Percentiles rank a stretch among this genome's conserved stretches.
phyloP scores from a whole-genome alignment of 1,140 invertebrate species.

The Aphis gossypii region DNA sequence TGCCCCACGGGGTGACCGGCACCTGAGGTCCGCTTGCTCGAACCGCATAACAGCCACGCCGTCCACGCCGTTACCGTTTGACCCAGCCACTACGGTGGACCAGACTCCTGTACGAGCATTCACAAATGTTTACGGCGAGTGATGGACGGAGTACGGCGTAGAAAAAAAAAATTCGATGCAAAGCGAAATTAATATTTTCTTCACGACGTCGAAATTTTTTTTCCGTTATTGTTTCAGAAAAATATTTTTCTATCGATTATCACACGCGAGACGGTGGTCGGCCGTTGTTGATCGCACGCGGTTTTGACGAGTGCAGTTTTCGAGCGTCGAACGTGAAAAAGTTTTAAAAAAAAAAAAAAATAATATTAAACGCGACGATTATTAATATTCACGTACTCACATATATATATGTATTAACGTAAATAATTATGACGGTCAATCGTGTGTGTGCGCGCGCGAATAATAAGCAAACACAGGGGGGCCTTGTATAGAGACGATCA shows the following conservation, averaged over 20 bases:
- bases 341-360: not conserved
- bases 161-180: not conserved
- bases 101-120: constrained; percentile 55
- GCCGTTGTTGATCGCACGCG: not conserved
- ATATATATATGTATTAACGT: not conserved
- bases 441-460: not conserved
- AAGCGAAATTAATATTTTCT: not conserved
- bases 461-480: not conserved
- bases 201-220: not conserved
- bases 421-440: not conserved
- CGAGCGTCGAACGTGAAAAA: not conserved
- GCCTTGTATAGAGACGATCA: not conserved
- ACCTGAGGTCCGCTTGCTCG: constrained; percentile 61
- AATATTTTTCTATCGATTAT: not conserved
- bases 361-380: not conserved
- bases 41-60: constrained; percentile 60
- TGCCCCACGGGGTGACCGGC: constrained; percentile 60
- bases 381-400: not conserved
- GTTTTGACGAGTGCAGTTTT: not conserved
- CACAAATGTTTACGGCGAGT: constrained; percentile 7
- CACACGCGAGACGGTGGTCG: not conserved
- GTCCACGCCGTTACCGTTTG: constrained; percentile 57
- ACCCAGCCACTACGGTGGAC: constrained; percentile 57
- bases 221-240: too few relatives aligned
- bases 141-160: not conserved